Base-by-base conservation (phyloP, 2,113 vertebrate species). In the Chaenogobius annularis region DNA sequence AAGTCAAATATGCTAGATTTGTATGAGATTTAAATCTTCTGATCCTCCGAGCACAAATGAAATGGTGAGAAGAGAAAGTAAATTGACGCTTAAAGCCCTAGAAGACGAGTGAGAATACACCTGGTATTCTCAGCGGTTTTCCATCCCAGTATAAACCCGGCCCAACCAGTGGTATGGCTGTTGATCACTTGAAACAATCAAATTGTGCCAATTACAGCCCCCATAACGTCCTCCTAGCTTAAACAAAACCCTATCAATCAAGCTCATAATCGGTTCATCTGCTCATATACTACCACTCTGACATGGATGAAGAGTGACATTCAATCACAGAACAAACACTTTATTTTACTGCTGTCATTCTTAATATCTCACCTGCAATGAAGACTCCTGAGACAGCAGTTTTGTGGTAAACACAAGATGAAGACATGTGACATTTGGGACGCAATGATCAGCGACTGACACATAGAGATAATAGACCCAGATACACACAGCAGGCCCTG, bases 281-380 rank as follows among this genome's bases (percentile, higher is more conserved):
- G 50, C n/a, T 54, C 50, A 54, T 19, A 50, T 54, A 9, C 7
- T 8, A 8, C 15, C 47, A 50, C 47, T 50, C 17, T 7, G 15
- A 50, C 15, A 50, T 50, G 15, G 15, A 7, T 19, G 10, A 59
- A 59, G 58, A 61, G 22, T 10, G 14, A 61, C 44, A 46, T 10
- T 46, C 44, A 46, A 10, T 23, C 20, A 5, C 54, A 56, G 10
- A 10, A 23, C 1, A 58, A 58, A 23, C 20, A 58, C 55, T 58
- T 8, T 35, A 17, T 31, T 79, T 73, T 22, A 75, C 71, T 52
- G 55, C 74, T 47, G 69, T 78, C 84, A 61, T 72, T 67, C 77
- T n/a, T 23, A 17, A 84, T 83, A 72, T 72, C 17, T 70, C 44
- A 26, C 17, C 46, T 64, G 83, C 80, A 74, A 72, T 59, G 66